Percentiles rank a stretch among this genome's conserved stretches.
Conservation (phyloP, 1,140 invertebrate species). For the Callitettix versicolor region DNA sequence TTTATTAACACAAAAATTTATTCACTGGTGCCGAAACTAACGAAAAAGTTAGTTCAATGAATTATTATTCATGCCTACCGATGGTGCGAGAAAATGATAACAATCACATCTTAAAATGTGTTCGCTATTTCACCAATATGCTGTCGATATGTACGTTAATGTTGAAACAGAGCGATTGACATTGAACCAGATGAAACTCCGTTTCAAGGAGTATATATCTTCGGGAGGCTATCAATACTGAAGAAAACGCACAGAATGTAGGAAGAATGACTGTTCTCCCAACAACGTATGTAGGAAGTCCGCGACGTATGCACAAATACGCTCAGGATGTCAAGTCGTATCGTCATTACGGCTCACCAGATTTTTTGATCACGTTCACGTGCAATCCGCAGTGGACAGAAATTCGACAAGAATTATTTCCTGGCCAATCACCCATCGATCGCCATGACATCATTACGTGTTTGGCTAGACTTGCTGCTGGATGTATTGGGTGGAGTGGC, state of each 20-base stretch:
- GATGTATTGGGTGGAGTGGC: slow-evolving; percentile 37
- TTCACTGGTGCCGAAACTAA: background rate
- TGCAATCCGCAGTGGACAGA: slow-evolving; percentile 35
- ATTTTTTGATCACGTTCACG: slow-evolving; percentile 33
- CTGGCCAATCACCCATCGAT: slow-evolving; percentile 25
- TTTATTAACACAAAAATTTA: no score
- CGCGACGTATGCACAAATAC: slow-evolving; percentile 37
- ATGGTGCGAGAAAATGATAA: slow-evolving; percentile 24
- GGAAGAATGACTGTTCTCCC: slow-evolving; percentile 28
- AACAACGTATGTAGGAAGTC: slow-evolving; percentile 32
- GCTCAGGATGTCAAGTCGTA: slow-evolving; percentile 40
- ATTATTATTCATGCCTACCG: slow-evolving; percentile 27
- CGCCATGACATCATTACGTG: slow-evolving; percentile 30
- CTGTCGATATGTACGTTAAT: slow-evolving; percentile 39
- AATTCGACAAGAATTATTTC: slow-evolving; percentile 28
- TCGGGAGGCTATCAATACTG: background rate
- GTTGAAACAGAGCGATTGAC: slow-evolving; percentile 35
- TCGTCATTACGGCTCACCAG: slow-evolving; percentile 29
- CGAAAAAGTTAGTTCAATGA: slow-evolving; percentile 24
- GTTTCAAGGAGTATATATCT: slow-evolving; percentile 28
- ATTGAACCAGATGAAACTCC: slow-evolving; percentile 36
- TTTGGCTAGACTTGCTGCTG: slow-evolving; percentile 30
- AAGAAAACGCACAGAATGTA: slow-evolving; percentile 11
- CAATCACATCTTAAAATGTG: slow-evolving; percentile 27
- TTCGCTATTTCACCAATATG: slow-evolving; percentile 31